Conservation (phyloP, 1,140 invertebrate species). For the Neodiprion lecontei region DNA sequence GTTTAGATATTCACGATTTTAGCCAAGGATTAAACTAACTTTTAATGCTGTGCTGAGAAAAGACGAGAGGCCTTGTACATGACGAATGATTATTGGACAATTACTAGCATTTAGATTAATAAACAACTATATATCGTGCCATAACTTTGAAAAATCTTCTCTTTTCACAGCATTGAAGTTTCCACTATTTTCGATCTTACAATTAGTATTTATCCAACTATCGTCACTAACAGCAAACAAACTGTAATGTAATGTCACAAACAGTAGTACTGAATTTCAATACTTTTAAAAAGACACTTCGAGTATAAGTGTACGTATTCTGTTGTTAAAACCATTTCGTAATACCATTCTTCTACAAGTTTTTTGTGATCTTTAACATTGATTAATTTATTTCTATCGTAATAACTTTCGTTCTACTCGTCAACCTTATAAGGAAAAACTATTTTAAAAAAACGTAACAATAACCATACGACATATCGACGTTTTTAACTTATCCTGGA, state of each 20-base stretch:
- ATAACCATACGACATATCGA: no score
- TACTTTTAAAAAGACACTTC: neutral
- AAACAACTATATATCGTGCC: conserved; percentile 45
- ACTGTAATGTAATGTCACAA: neutral
- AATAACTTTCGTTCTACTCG: no score
- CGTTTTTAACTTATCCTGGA: no score
- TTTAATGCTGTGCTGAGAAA: conserved; percentile 16
- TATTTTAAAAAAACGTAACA: no score
- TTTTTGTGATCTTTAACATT: no score
- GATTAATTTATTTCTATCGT: no score
- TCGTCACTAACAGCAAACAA: neutral
- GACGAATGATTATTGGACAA: conserved; percentile 33
- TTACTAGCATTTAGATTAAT: conserved; percentile 19
- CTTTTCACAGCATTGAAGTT: neutral
- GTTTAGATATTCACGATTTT: conserved; percentile 8
- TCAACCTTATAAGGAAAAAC: no score
- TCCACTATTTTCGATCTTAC: neutral
- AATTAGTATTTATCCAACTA: neutral
- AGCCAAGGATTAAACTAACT: neutral
- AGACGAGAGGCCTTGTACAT: conserved; percentile 27
- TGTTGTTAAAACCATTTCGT: no score
- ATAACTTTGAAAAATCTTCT: conserved; percentile 31
- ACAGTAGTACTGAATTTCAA: neutral
- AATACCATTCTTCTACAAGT: no score
- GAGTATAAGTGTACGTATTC: no score